Evolutionary conservation across 2,113 vertebrate genomes (phyloP).

Genomic region (Nothocercus julius): DNA sequence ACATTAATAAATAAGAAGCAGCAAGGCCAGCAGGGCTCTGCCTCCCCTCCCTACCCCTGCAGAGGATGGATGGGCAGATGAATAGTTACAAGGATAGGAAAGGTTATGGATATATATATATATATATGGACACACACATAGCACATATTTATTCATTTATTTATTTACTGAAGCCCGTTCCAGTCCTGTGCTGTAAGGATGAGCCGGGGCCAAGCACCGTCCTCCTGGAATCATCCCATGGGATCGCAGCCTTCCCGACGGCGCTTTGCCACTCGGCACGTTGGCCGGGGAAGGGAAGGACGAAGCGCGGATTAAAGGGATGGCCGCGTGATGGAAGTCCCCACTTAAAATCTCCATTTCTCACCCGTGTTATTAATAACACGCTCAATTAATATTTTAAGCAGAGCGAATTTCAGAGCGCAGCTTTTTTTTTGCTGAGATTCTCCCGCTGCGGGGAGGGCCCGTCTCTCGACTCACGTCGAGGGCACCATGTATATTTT

Average conservation of each 20-base stretch:
- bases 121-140: too few species aligned
- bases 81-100: too few species aligned
- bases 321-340: conserved; percentile 54
- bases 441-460: background rate
- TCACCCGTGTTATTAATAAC: conserved; percentile 59
- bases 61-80: too few species aligned
- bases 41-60: too few species aligned
- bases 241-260: too few species aligned
- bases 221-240: too few species aligned
- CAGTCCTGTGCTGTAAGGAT: too few species aligned
- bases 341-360: conserved; percentile 59
- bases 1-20: background rate
- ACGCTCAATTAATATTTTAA: conserved; percentile 70
- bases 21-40: background rate
- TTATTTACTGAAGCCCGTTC: background rate
- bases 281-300: conserved; percentile 61
- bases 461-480: background rate
- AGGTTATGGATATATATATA: too few species aligned
- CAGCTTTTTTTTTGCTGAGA: background rate
- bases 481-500: background rate
- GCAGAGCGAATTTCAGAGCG: conserved; percentile 7
- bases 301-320: conserved; percentile 62
- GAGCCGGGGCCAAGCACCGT: background rate
- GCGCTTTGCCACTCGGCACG: background rate
- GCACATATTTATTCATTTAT: too few species aligned